These are phyloP conservation scores for Octomys mimax DNA, from an alignment of 2,797 vertebrate species.

Conservation along the genomic window DNA sequence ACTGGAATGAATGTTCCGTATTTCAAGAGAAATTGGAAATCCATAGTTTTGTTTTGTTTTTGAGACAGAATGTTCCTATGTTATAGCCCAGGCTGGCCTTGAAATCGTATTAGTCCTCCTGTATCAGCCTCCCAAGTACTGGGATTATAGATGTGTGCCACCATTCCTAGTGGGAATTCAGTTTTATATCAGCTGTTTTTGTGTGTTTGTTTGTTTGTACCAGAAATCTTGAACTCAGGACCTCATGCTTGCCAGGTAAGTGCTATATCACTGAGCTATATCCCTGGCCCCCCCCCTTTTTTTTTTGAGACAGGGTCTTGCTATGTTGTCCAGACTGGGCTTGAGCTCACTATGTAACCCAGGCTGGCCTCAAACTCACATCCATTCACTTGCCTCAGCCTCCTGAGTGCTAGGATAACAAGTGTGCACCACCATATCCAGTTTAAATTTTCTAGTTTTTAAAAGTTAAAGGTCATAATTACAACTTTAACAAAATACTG, in stretches of 20 bases:
- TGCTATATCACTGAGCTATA: too few relatives aligned
- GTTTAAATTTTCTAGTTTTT: constrained; percentile 16
- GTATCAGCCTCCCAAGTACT: background rate
- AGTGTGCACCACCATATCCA: background rate
- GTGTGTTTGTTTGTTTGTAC: background rate
- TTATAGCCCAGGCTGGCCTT: background rate
- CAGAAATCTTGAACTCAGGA: too few relatives aligned
- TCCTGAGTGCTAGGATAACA: background rate
- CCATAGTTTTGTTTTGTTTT: background rate
- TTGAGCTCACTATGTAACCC: background rate
- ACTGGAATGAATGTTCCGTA: background rate
- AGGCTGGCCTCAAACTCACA: background rate
- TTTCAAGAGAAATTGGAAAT: background rate
- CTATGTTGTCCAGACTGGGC: background rate
- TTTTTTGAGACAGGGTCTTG: background rate
- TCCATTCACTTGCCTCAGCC: background rate
- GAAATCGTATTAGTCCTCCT: background rate
- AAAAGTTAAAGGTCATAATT: background rate
- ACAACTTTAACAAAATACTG: background rate
- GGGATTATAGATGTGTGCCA: background rate
- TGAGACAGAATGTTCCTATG: background rate
- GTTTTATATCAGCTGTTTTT: background rate
- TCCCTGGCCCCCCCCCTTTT: background rate
- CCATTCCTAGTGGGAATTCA: background rate
- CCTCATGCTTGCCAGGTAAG: too few relatives aligned